These are phyloP conservation scores for Argyra leucocephala DNA, from an alignment of 2,888 invertebrate species.

Conservation along the genomic window DNA sequence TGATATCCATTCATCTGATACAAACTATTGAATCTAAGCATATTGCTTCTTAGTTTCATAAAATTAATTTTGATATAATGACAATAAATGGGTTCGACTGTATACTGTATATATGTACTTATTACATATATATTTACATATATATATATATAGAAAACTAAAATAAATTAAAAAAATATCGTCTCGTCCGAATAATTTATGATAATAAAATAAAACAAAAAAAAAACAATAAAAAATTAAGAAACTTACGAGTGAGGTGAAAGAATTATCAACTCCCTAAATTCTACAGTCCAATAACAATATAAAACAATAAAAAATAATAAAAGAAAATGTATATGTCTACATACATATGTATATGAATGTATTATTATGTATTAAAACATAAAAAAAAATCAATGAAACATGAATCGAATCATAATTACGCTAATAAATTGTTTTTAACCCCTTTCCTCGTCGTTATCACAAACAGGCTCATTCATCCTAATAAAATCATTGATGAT, in stretches of 20 bases:
- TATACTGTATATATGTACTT: too few relatives aligned
- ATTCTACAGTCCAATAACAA: too few relatives aligned
- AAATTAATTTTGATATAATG: not conserved
- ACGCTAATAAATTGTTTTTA: not conserved
- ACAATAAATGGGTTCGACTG: too few relatives aligned
- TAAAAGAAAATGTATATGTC: not conserved
- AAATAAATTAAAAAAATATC: not conserved
- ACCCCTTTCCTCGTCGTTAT: too few relatives aligned
- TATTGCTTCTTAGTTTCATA: not conserved
- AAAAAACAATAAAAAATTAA: too few relatives aligned
- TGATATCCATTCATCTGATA: not conserved
- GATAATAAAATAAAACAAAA: not conserved
- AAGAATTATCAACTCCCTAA: too few relatives aligned
- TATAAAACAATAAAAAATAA: not conserved
- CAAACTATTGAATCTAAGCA: not conserved
- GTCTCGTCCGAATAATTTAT: not conserved
- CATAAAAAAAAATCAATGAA: not conserved
- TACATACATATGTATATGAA: too few relatives aligned
- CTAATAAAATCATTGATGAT: too few relatives aligned
- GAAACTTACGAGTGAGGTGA: too few relatives aligned
- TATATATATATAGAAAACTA: not conserved
- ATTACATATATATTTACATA: not conserved
- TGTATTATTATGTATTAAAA: too few relatives aligned
- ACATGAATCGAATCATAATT: constrained; percentile 6
- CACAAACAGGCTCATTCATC: too few relatives aligned